phyloP scores from a whole-genome alignment of 2,888 invertebrate genomes.

The Lasioglossum marginatum region DNA sequence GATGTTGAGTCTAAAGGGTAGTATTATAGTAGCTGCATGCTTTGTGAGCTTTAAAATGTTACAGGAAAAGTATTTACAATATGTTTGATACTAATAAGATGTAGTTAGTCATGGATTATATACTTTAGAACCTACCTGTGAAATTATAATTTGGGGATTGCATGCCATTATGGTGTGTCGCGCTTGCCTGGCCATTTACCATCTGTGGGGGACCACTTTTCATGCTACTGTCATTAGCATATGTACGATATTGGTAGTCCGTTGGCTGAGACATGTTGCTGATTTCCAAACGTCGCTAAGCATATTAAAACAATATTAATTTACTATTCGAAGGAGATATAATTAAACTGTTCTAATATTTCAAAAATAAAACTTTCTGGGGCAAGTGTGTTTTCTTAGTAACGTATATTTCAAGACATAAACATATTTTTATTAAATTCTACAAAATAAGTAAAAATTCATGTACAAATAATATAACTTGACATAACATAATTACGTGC shows the following conservation, averaged over 20 bases:
- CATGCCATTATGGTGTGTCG: slow-evolving; percentile 78
- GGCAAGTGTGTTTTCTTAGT: background rate
- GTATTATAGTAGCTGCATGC: background rate
- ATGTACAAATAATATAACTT: background rate
- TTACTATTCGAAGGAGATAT: background rate
- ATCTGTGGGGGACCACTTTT: slow-evolving; percentile 72
- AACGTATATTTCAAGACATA: background rate
- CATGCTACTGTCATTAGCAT: slow-evolving; percentile 70
- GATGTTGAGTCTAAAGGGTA: background rate
- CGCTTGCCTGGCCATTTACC: slow-evolving; percentile 77
- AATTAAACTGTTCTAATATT: background rate
- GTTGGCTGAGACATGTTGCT: slow-evolving; percentile 78
- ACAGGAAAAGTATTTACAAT: background rate
- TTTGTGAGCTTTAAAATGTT: background rate
- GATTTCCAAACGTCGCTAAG: slow-evolving; percentile 68
- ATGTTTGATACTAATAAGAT: background rate
- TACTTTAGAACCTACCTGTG: slow-evolving; percentile 68
- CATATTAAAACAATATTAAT: background rate
- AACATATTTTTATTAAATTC: background rate
- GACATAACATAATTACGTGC: background rate
- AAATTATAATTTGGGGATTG: slow-evolving; percentile 75
- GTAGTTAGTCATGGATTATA: background rate
- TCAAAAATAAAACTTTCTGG: background rate
- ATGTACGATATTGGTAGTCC: slow-evolving; percentile 76
- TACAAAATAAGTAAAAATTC: background rate